A percentile compares a stretch with the other conserved stretches of the same genome.
These are phyloP conservation scores for Neomonachus schauinslandi DNA, from an alignment of 2,113 vertebrate genomes.

Conservation along the genomic window DNA sequence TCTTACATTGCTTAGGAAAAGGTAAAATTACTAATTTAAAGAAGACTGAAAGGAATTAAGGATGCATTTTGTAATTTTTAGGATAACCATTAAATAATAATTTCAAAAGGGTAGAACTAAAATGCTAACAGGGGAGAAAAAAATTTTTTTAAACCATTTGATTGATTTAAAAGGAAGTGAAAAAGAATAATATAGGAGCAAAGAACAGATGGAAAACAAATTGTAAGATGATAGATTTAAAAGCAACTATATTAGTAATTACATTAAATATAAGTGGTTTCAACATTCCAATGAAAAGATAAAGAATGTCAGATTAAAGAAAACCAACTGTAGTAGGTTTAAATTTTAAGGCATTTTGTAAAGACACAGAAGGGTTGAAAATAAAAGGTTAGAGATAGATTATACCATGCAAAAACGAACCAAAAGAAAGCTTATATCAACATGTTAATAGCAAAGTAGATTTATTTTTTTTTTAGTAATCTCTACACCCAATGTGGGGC, in stretches of 20 bases:
- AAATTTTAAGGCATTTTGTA: background rate
- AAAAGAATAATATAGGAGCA: background rate
- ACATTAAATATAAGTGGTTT: background rate
- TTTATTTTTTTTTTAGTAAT: background rate
- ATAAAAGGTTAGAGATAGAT: background rate
- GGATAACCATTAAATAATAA: background rate
- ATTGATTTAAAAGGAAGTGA: background rate
- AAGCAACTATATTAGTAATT: background rate
- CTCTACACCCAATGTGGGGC: background rate
- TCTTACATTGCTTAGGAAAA: background rate
- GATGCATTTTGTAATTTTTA: background rate
- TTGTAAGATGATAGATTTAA: background rate
- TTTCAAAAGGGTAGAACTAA: background rate
- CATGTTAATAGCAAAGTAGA: background rate
- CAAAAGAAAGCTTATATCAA: background rate
- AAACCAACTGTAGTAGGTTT: background rate
- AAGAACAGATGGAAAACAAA: background rate
- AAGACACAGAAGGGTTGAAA: background rate
- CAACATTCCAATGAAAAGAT: background rate
- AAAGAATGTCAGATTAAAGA: background rate
- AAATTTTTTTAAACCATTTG: background rate
- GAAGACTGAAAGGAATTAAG: background rate
- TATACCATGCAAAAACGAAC: background rate
- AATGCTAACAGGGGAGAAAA: background rate
- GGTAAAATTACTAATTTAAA: background rate